phyloP scores from a whole-genome alignment of 2,888 invertebrate species.

The Deilephila porcellus region DNA sequence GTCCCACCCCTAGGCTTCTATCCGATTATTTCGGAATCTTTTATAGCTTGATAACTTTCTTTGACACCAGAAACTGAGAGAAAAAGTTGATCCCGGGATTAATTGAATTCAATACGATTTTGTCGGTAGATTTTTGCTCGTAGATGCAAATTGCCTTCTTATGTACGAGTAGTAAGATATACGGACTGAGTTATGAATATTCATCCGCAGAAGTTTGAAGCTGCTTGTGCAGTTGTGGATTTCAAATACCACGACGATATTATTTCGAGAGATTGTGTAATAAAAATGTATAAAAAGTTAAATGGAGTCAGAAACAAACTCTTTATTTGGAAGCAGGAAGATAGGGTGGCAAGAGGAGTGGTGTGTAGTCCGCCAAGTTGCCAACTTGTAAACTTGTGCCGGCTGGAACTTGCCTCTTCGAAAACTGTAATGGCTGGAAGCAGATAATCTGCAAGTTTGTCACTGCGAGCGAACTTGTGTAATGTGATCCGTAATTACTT shows the following conservation, averaged over 20 bases:
- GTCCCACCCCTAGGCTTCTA: slow-evolving; percentile 64
- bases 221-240: not conserved
- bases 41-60: slow-evolving; percentile 63
- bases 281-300: slow-evolving; percentile 41
- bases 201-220: not conserved
- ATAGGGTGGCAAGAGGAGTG: slow-evolving; percentile 52
- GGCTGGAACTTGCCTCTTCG: slow-evolving; percentile 64
- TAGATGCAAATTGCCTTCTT: not conserved
- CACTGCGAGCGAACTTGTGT: slow-evolving; percentile 64
- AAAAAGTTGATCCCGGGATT: slow-evolving; percentile 49
- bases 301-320: slow-evolving; percentile 55
- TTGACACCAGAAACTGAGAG: slow-evolving; percentile 55
- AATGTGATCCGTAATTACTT: slow-evolving; percentile 69
- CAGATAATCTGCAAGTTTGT: slow-evolving; percentile 76
- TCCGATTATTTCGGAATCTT: slow-evolving; percentile 74
- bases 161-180: not conserved
- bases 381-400: slow-evolving; percentile 60
- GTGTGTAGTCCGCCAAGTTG: slow-evolving; percentile 63
- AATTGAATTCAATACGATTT: slow-evolving; percentile 31
- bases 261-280: slow-evolving; percentile 33
- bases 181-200: not conserved
- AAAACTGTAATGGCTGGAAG: slow-evolving; percentile 71
- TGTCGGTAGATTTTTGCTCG: not conserved
- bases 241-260: not conserved
- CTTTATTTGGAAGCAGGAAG: slow-evolving; percentile 55